phyloP scores from a whole-genome alignment of 2,797 vertebrate species.

The Oophaga sylvatica region DNA sequence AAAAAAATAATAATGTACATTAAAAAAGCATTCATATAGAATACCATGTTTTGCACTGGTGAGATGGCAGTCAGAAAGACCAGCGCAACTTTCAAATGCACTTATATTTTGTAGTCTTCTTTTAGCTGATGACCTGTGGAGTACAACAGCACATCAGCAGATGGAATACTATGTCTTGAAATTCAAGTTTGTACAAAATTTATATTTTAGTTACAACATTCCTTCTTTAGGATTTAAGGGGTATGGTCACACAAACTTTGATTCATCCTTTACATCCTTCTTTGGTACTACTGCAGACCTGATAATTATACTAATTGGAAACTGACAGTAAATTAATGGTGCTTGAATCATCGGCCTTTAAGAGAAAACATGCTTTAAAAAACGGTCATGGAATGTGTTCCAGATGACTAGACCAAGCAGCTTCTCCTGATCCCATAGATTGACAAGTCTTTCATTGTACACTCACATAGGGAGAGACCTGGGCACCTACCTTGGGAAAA shows the following conservation, averaged over 20 bases:
- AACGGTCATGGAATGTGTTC: too few relatives aligned
- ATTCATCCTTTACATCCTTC: too few relatives aligned
- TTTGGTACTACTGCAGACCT: too few relatives aligned
- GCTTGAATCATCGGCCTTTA: too few relatives aligned
- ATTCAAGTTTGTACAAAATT: not conserved
- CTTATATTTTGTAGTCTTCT: not conserved
- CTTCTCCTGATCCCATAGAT: too few relatives aligned
- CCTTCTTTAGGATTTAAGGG: not conserved
- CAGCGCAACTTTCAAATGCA: not conserved
- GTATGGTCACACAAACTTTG: not conserved
- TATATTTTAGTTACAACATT: not conserved
- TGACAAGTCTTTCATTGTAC: too few relatives aligned
- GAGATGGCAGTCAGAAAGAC: not conserved
- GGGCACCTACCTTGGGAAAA: too few relatives aligned
- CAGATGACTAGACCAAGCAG: too few relatives aligned
- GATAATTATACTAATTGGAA: too few relatives aligned
- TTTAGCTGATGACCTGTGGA: conserved; percentile 6
- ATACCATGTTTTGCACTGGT: not conserved
- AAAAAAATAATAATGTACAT: not conserved
- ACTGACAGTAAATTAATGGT: too few relatives aligned
- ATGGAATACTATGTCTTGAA: not conserved
- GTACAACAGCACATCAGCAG: not conserved
- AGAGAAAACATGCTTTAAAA: too few relatives aligned
- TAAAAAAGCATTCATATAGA: not conserved
- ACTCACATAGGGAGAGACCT: too few relatives aligned